Evolutionary conservation across 2,113 vertebrate species (phyloP).

Genomic region (Corapipo altera): DNA sequence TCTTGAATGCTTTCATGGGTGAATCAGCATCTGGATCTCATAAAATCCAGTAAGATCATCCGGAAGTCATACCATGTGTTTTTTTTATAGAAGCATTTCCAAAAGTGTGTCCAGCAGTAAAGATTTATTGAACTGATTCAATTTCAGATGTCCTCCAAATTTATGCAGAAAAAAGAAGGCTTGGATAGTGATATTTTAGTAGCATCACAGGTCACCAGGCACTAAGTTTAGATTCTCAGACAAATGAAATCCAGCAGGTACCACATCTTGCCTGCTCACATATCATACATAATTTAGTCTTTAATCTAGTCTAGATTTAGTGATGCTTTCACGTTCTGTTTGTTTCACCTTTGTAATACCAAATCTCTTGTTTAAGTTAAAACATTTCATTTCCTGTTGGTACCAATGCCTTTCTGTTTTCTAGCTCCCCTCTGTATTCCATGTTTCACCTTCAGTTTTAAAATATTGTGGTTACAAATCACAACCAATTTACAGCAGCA

Average conservation of each 20-base stretch:
- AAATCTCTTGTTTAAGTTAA: not conserved
- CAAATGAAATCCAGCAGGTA: not conserved
- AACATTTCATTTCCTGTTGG: not conserved
- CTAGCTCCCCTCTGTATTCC: not conserved
- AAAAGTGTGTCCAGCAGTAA: not conserved
- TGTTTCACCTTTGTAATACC: not conserved
- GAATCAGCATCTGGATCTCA: not conserved
- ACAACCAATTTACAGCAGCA: conserved; percentile 31
- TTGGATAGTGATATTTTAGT: not conserved
- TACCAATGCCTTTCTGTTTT: not conserved
- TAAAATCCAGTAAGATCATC: not conserved
- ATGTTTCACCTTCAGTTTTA: not conserved
- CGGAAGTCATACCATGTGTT: accelerated
- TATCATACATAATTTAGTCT: not conserved
- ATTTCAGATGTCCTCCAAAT: not conserved
- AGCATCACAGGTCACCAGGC: not conserved
- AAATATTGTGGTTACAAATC: conserved; percentile 26
- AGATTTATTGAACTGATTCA: not conserved
- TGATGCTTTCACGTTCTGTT: not conserved
- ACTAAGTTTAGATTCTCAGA: not conserved
- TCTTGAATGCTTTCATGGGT: not conserved
- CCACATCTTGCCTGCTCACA: not conserved
- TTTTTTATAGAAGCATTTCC: not conserved
- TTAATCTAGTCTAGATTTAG: conserved; percentile 3
- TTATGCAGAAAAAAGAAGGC: not conserved